These are phyloP conservation scores for Sarcoramphus papa DNA, from an alignment of 2,797 vertebrate species.

Conservation along the genomic window DNA sequence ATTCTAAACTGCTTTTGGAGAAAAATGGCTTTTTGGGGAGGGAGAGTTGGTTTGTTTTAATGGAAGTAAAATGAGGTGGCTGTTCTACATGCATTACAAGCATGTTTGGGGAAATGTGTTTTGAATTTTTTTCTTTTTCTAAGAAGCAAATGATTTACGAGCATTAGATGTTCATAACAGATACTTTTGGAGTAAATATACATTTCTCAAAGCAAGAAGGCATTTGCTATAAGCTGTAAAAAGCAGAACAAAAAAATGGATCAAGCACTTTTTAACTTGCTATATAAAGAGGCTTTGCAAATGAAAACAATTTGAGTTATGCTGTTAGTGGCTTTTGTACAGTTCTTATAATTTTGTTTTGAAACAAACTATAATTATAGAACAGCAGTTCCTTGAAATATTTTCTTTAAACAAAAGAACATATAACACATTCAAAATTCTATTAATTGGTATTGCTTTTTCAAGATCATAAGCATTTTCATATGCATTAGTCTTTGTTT, in stretches of 20 bases:
- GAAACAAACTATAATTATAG: not conserved
- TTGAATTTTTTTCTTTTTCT: slow-evolving; percentile 21
- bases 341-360: not conserved
- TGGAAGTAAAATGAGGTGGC: not conserved
- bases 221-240: not conserved
- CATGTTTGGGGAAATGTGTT: not conserved
- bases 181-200: not conserved
- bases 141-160: not conserved
- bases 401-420: not conserved
- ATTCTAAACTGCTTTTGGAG: not conserved
- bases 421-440: not conserved
- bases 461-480: not conserved
- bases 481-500: not conserved
- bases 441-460: not conserved
- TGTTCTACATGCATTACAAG: not conserved
- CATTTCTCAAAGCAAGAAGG: not conserved
- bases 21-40: not conserved
- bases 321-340: not conserved
- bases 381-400: not conserved
- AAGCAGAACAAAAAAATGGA: not conserved
- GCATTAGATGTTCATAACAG: not conserved
- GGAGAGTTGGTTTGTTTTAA: not conserved
- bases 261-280: not conserved
- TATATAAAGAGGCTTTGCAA: not conserved
- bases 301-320: not conserved